Conservation (phyloP, 2,113 vertebrate genomes). For the Poeciliopsis turrubarensis region DNA sequence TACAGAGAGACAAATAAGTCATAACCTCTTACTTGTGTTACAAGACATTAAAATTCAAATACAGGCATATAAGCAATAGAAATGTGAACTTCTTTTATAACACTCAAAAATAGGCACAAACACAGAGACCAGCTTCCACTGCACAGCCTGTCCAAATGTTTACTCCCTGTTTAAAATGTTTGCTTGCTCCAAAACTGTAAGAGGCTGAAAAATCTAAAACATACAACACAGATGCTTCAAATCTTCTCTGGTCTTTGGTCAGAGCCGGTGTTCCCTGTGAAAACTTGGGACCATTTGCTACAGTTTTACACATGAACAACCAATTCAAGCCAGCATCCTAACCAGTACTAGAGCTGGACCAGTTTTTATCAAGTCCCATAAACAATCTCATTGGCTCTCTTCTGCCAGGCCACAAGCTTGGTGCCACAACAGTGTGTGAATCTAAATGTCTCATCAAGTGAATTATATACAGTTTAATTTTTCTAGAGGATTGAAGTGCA, state of each 20-base stretch:
- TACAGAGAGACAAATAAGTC: neutral
- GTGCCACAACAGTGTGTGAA: neutral
- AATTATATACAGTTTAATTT: neutral
- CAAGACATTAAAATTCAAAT: neutral
- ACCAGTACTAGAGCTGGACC: neutral
- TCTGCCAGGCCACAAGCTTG: neutral
- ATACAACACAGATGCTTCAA: conserved; percentile 26
- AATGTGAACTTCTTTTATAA: conserved; percentile 9
- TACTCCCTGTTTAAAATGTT: conserved; percentile 39
- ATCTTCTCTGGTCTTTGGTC: conserved; percentile 33
- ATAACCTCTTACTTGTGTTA: neutral
- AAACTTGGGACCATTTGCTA: neutral
- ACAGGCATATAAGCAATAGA: conserved; percentile 3
- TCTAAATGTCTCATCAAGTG: neutral
- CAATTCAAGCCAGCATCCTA: neutral
- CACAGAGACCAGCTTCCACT: conserved; percentile 14
- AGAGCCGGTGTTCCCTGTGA: conserved; percentile 30
- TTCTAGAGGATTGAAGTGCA: neutral
- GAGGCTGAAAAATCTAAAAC: conserved; percentile 21
- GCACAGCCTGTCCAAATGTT: conserved; percentile 35
- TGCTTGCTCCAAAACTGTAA: conserved; percentile 14
- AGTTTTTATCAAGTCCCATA: neutral
- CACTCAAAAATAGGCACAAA: conserved; percentile 4
- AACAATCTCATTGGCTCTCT: neutral
- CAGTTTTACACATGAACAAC: neutral